A percentile compares a stretch with the other conserved stretches of the same genome.
Conservation (phyloP, 2,888 invertebrate species). For the Chorisops tibialis region DNA sequence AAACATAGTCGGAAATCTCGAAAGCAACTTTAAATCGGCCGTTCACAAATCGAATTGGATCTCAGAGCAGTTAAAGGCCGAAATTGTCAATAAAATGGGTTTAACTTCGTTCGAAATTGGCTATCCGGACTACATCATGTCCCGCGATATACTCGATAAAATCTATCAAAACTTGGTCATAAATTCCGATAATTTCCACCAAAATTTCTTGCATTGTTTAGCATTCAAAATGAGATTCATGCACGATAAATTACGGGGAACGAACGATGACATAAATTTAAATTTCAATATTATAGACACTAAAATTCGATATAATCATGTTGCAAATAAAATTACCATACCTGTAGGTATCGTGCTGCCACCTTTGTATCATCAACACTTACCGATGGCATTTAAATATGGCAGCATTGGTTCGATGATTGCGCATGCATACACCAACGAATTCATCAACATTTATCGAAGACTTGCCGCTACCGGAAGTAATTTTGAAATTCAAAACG, state of each 20-base stretch:
- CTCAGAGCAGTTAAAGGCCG: neutral
- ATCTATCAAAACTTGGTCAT: slow-evolving; percentile 1
- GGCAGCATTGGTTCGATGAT: slow-evolving; percentile 1
- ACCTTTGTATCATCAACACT: slow-evolving; percentile 4
- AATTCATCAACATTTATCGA: neutral
- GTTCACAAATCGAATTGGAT: neutral
- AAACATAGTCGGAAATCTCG: neutral
- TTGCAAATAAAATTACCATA: slow-evolving; percentile 10
- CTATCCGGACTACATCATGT: slow-evolving; percentile 2
- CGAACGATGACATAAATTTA: slow-evolving; percentile 2
- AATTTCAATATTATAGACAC: slow-evolving; percentile 12
- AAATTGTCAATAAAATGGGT: neutral
- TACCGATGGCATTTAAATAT: slow-evolving; percentile 5
- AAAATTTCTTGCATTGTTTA: slow-evolving; percentile 1
- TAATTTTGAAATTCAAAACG: neutral
- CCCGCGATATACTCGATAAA: neutral
- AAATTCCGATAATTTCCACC: neutral
- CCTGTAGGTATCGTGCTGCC: slow-evolving; percentile 11
- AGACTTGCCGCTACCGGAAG: neutral
- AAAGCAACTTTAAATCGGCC: neutral
- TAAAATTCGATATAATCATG: slow-evolving; percentile 2
- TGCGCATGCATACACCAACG: neutral
- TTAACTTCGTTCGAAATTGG: neutral
- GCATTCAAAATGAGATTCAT: slow-evolving; percentile 2
- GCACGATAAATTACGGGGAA: slow-evolving; percentile 11